phyloP scores from a whole-genome alignment of 2,888 invertebrate genomes.

The Phaedon cochleariae region DNA sequence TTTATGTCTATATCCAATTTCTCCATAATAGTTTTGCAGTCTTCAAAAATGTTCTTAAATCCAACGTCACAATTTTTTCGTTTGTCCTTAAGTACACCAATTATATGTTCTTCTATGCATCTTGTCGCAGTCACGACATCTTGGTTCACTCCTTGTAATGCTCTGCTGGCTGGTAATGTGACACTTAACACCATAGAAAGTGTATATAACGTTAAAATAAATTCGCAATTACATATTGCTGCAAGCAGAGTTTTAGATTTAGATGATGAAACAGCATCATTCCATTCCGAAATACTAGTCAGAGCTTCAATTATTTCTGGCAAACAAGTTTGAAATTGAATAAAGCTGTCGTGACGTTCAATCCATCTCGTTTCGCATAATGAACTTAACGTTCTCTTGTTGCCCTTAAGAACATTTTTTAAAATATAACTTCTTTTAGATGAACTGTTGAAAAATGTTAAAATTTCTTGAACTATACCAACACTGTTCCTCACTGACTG shows the following conservation, averaged over 20 bases:
- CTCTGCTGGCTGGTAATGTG: background rate
- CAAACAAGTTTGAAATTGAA: background rate
- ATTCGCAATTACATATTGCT: background rate
- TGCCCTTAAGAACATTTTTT: background rate
- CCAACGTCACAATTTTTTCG: background rate
- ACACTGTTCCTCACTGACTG: background rate
- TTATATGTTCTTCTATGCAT: slow-evolving; percentile 3
- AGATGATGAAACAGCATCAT: background rate
- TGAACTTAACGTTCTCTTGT: background rate
- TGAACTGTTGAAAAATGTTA: background rate
- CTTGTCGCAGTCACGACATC: background rate
- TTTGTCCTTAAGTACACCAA: slow-evolving; percentile 1
- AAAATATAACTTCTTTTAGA: background rate
- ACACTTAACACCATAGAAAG: background rate
- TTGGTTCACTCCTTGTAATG: slow-evolving; percentile 1
- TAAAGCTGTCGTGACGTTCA: background rate
- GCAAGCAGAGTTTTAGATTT: background rate
- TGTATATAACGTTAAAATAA: background rate
- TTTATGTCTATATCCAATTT: background rate
- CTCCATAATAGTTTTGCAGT: background rate
- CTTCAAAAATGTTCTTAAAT: background rate
- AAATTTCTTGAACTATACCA: background rate
- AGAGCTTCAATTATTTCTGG: background rate
- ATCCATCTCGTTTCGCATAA: slow-evolving; percentile 1
- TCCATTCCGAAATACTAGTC: background rate